phyloP scores from a whole-genome alignment of 2,113 vertebrate genomes.

The Dipodomys spectabilis region DNA sequence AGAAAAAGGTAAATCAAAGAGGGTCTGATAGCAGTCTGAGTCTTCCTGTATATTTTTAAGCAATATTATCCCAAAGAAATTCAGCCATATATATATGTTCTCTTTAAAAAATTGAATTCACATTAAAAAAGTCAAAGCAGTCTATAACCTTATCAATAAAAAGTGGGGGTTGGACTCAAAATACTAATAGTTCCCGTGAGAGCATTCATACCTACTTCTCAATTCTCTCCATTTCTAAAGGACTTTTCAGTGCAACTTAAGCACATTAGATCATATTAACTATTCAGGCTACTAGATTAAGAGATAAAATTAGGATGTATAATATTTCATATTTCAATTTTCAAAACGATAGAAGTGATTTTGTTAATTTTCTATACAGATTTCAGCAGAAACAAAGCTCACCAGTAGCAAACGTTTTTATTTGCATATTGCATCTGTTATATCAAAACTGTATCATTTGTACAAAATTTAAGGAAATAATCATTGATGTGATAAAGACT shows the following conservation, averaged over 20 bases:
- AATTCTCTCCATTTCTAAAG: background rate
- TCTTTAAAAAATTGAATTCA: background rate
- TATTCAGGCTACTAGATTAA: background rate
- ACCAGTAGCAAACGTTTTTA: background rate
- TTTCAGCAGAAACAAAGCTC: background rate
- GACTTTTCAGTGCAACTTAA: background rate
- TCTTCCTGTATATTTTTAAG: background rate
- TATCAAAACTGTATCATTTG: conserved; percentile 7
- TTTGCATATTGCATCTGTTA: background rate
- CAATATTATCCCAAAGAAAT: background rate
- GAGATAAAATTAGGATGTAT: background rate
- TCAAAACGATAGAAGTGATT: background rate
- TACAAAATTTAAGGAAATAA: conserved; percentile 32
- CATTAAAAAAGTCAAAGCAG: background rate
- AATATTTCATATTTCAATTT: background rate
- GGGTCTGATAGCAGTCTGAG: background rate
- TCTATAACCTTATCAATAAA: background rate
- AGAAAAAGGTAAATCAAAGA: background rate
- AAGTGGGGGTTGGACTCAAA: background rate
- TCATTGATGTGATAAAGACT: conserved; percentile 10
- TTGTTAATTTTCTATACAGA: conserved; percentile 7
- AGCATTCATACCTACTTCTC: background rate
- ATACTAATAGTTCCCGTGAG: background rate
- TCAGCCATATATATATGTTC: background rate
- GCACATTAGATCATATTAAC: background rate